phyloP scores from a whole-genome alignment of 2,113 vertebrate species.

The Sinosuthora webbiana region DNA sequence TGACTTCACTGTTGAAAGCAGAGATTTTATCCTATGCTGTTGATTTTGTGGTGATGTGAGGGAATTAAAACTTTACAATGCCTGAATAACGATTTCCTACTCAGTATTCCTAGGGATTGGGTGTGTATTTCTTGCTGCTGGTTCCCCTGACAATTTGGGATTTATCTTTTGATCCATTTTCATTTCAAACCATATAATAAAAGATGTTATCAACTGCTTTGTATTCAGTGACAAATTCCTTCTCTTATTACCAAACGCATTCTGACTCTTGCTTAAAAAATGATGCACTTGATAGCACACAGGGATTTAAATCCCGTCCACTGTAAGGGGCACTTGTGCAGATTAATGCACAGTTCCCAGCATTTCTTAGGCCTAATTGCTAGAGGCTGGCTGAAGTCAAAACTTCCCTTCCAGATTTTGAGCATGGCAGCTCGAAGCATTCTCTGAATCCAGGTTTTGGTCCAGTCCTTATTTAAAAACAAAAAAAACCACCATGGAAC shows the following conservation, averaged over 20 bases:
- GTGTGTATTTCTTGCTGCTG: neutral
- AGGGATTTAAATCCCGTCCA: conserved; percentile 50
- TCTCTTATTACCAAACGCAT: neutral
- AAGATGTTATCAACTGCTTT: neutral
- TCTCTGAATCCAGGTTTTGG: neutral
- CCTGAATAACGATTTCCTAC: neutral
- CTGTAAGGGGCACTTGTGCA: conserved; percentile 4
- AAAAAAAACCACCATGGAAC: fast-evolving
- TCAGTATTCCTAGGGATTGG: neutral
- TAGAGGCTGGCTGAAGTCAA: neutral
- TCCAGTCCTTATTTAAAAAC: neutral
- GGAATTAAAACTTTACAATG: neutral
- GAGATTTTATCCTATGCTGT: neutral
- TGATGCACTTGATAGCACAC: neutral
- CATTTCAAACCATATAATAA: conserved; percentile 22
- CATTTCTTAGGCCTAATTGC: neutral
- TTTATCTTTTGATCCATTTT: conserved; percentile 29
- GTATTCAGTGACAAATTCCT: conserved; percentile 37
- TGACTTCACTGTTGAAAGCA: neutral
- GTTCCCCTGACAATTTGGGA: neutral
- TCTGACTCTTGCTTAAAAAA: conserved; percentile 29
- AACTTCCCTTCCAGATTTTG: neutral
- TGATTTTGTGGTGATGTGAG: neutral
- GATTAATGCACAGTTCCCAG: neutral
- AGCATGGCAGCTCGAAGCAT: neutral